A percentile compares a stretch with the other conserved stretches of the same genome.
These are phyloP conservation scores for Clepsis dumicolana DNA, from an alignment of 2,888 invertebrate species.

Conservation along the genomic window DNA sequence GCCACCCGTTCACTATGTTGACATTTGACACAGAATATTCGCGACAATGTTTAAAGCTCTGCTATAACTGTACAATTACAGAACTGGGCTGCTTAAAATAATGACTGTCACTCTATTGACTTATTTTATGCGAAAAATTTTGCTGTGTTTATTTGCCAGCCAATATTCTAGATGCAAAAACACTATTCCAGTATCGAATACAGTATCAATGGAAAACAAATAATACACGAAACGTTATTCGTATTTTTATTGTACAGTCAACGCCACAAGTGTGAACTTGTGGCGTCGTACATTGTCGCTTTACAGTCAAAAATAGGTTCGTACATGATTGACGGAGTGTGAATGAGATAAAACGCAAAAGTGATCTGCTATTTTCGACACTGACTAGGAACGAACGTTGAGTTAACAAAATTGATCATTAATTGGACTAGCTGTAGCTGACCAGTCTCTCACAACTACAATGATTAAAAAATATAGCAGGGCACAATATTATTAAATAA, in stretches of 20 bases:
- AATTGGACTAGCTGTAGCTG: background rate
- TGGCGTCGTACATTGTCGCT: background rate
- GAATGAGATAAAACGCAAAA: background rate
- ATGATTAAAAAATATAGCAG: background rate
- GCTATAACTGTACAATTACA: too few species aligned
- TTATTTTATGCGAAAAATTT: background rate
- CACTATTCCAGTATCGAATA: background rate
- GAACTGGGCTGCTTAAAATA: too few species aligned
- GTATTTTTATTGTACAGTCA: constrained; percentile 5
- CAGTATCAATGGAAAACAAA: background rate
- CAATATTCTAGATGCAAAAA: background rate
- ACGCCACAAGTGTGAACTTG: background rate
- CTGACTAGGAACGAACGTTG: background rate
- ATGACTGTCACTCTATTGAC: too few species aligned
- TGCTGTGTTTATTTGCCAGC: too few species aligned
- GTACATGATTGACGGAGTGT: background rate
- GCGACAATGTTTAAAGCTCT: too few species aligned
- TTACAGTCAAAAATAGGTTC: background rate
- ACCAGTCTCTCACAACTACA: background rate
- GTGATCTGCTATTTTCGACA: background rate
- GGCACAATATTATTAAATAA: background rate
- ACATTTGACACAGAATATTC: too few species aligned
- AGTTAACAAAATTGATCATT: background rate
- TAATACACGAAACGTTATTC: background rate
- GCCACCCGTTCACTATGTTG: too few species aligned